phyloP scores from a whole-genome alignment of 2,797 vertebrate genomes.

The Percopsis omiscomaycus region DNA sequence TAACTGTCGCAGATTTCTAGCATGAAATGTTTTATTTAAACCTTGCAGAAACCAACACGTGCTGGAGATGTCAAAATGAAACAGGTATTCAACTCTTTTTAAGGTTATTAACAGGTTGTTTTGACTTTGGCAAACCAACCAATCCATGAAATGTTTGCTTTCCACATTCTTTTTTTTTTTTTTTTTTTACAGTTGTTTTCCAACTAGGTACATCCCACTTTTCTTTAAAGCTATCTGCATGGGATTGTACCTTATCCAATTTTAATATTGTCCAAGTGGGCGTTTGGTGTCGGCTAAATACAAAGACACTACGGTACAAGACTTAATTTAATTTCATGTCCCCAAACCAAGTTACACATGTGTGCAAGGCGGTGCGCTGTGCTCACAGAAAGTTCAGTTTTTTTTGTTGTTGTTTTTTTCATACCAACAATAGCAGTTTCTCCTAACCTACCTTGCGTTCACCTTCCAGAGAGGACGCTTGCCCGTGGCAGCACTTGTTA shows the following conservation, averaged over 20 bases:
- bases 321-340: background rate
- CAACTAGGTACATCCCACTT: slow-evolving; percentile 9
- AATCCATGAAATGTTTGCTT: slow-evolving; percentile 22
- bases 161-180: background rate
- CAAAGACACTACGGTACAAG: background rate
- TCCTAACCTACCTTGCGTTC: slow-evolving; percentile 13
- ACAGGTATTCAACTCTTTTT: slow-evolving; percentile 73
- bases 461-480: slow-evolving; percentile 18
- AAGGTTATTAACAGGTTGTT: slow-evolving; percentile 10
- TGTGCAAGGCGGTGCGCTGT: background rate
- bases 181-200: slow-evolving; percentile 11
- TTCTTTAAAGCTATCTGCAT: slow-evolving; percentile 36
- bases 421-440: background rate
- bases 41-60: slow-evolving; percentile 82
- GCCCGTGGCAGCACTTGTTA: slow-evolving; percentile 9
- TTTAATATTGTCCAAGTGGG: background rate
- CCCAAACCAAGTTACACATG: background rate
- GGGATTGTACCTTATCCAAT: slow-evolving; percentile 2
- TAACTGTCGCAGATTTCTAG: slow-evolving; percentile 44
- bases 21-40: slow-evolving; percentile 73
- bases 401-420: too few species aligned
- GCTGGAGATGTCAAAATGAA: slow-evolving; percentile 86
- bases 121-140: slow-evolving; percentile 9
- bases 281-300: background rate
- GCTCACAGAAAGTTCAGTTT: background rate